A percentile compares a stretch with the other conserved stretches of the same genome.
phyloP scores from a whole-genome alignment of 1,140 invertebrate genomes.

The Trypoxylus dichotomus region DNA sequence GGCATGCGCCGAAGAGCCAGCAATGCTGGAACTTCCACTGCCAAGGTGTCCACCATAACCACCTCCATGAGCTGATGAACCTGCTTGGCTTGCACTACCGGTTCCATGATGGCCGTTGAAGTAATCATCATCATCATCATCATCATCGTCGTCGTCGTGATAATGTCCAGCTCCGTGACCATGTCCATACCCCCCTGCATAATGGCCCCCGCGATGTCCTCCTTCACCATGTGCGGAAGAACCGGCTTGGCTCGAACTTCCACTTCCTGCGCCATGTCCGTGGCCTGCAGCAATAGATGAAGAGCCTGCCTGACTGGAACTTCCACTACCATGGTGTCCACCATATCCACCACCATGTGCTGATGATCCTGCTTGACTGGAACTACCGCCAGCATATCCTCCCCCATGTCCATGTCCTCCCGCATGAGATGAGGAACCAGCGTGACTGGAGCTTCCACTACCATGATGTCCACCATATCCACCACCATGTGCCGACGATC shows the following conservation, averaged over 20 bases:
- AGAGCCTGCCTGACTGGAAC: neutral
- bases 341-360: neutral
- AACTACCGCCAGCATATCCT: neutral
- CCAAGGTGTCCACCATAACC: neutral
- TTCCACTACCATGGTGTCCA: neutral
- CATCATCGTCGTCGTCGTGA: too few relatives aligned
- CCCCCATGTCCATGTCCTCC: neutral
- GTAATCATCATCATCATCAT: neutral
- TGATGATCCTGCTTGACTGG: neutral
- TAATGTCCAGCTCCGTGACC: neutral
- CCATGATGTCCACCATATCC: neutral
- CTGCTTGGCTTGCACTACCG: neutral
- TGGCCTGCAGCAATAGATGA: neutral
- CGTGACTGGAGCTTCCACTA: neutral
- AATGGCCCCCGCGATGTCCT: neutral
- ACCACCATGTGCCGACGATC: neutral
- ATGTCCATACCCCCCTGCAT: neutral
- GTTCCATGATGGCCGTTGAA: neutral
- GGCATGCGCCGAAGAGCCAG: too few relatives aligned
- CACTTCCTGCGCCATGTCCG: neutral
- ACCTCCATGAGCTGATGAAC: neutral
- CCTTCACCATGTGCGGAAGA: neutral
- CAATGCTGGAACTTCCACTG: neutral
- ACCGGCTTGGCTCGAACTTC: neutral
- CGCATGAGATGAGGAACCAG: neutral